phyloP scores from a whole-genome alignment of 1,140 invertebrate genomes.

The Drosophila repleta region DNA sequence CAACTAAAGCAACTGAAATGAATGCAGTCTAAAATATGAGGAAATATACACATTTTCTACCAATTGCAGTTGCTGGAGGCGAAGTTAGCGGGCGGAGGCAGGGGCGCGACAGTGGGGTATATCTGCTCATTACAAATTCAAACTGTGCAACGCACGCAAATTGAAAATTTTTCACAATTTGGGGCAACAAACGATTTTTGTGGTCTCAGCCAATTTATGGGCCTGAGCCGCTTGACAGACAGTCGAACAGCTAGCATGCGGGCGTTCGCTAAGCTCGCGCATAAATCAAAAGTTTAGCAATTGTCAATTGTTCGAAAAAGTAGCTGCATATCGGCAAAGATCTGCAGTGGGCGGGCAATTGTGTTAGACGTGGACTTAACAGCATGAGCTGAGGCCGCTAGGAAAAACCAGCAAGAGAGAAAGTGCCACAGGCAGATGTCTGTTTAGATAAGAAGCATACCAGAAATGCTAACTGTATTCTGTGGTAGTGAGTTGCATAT shows the following conservation, averaged over 20 bases:
- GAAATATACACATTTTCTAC: conserved; percentile 59
- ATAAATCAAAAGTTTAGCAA: conserved; percentile 40
- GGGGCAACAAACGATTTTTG: conserved; percentile 72
- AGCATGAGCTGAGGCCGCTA: background rate
- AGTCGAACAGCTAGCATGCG: conserved; percentile 7
- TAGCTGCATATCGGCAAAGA: conserved; percentile 10
- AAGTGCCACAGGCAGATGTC: background rate
- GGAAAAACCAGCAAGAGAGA: background rate
- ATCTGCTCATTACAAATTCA: conserved; percentile 63
- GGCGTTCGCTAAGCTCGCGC: conserved; percentile 37
- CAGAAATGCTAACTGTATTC: background rate
- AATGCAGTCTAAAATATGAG: conserved; percentile 45
- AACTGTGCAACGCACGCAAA: conserved; percentile 45
- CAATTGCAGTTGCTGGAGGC: conserved; percentile 39
- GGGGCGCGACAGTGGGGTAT: background rate
- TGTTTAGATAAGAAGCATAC: conserved; percentile 5
- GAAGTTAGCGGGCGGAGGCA: background rate
- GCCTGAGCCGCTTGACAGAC: conserved; percentile 13
- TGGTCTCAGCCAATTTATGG: conserved; percentile 25
- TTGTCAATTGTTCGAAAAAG: conserved; percentile 33
- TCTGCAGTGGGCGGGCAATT: conserved; percentile 13
- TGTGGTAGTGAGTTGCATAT: background rate
- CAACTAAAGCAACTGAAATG: conserved; percentile 43
- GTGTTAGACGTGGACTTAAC: background rate
- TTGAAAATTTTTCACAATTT: conserved; percentile 69